Base-by-base conservation (phyloP, 1,140 invertebrate genomes). In the Archegozetes longisetosus region DNA sequence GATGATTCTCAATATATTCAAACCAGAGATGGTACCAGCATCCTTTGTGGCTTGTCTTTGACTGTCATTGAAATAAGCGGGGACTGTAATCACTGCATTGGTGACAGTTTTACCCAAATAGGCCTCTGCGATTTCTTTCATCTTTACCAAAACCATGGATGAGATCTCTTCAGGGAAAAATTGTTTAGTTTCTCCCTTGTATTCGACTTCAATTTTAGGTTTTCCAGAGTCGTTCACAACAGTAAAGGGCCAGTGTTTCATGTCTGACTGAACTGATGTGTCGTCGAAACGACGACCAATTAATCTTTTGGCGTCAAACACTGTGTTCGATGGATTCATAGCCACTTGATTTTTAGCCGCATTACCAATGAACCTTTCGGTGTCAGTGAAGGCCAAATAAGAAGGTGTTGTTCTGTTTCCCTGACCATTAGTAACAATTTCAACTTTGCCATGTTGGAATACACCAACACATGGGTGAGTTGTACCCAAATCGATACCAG, bases 341-440 rank as follows among this genome's bases (percentile, higher is more conserved):
- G 92, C 96, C 64, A 96, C 77, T 75, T 98, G 93, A 76, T 97
- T 97, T 67, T 78, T 78, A 20, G 76, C 76, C 1, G 74, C 71
- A 64, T 78, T 75, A 28, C 76, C 76, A n/a, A 55, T 96, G 47
- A 98, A 74, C 72, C 94, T 82, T 71, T 96, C 91, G 26, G 89
- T 89, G 62, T 96, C 92, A 2, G 92, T 97, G 73, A 97, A 98
- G 9, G 91, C 92, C 24, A 97, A 92, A 72, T 96, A 97, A 0
- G 90, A 95, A 14, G 93, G 93, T 3, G 93, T 97, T 71, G 96
- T 97, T 69, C 93, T 83, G 74, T 97, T 97, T 74, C 92, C 92
- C 74, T 96, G 92, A 72, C 97, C 93, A 69, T 98, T 97, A 62
- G 92, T 90, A 66, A 97, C 97, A 65, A 98, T 97, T 80, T 97